Evolutionary conservation across 1,140 invertebrate species (phyloP), one percentile per base, ranked within the genome.

Genomic region (Hycleus phaleratus): DNA sequence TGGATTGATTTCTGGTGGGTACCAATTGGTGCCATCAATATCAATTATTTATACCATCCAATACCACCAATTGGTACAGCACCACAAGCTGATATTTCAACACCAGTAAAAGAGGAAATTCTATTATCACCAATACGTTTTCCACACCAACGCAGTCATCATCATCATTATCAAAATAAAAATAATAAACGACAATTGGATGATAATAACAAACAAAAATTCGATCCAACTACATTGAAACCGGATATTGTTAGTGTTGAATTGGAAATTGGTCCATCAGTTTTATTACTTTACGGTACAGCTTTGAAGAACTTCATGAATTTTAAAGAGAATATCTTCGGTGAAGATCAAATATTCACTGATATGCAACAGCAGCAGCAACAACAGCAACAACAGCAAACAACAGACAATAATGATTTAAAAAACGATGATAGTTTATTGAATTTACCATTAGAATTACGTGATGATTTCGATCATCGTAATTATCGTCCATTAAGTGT

Each of bases 1-100:
- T 98, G 95, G 95, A 83, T 96, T 1, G 93, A 96, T 69, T 97
- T 94, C 71, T 96, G 93, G 93, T 88, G 87, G 9, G 93, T 96
- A 3, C 92, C 93, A 0, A 95, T 96, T 56, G 87, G 95, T 18
- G 91, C 92, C 3, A 77, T 97, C 10, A 93, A 88, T 65, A 92
- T 97, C 18, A 83, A 85, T 57, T 97, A 95, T 72, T 85, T 82
- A 1, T 97, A 95, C 72, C 93, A 97, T 74, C 93, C 94, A 0
- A 86, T 90, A 68, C 91, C 91, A 4, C 88, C 90, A 1, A 69
- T 92, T 18, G 90, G 90, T 1, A 90, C 90, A 2, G 83, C 86
- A 58, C 90, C 90, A 0, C 90, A 93, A 75, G 90, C 91, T 1
- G 88, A 94, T 69, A 90, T 95, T 38, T 92, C 93, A 0, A 95